Evolutionary conservation across 1,140 invertebrate genomes (phyloP), one percentile per base, ranked within the genome.

Genomic region (Atta cephalotes): DNA sequence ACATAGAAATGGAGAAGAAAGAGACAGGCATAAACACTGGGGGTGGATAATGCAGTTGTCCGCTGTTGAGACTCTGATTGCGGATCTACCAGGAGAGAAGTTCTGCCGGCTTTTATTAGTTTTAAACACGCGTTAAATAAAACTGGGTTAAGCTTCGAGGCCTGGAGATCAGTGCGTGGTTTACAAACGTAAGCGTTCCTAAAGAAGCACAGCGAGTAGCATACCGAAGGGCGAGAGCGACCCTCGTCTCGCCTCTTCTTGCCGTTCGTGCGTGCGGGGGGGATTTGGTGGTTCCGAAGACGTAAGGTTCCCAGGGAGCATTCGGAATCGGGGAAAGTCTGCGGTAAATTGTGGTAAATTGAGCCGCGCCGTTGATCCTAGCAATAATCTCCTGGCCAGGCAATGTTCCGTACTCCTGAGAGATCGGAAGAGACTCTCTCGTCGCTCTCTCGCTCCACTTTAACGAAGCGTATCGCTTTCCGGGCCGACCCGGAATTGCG

Each of bases 51-150:
- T 88, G 85, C 86, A 88, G 63, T 85, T 86, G 87, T 92, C 72
- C 85, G 79, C 80, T 78, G 49, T 70, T 62, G 39, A 9, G 68
- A 91, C 80, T 91, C 65, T 89, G 88, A 92, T 92, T 91, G 88
- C 87, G 74, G 82, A 91, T 90, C 90, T 78, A 31, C 68, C 35
- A 70, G 16, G 28, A 53, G 79, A 51, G 66, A 89, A 87, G 85
- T 80, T 81, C 18, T 60, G 28, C 9, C 79, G 60, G 39, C 31
- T 95, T 95, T 95, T 94, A 95, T 94, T 93, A 94, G 93, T 95
- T 95, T 95, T 95, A 95, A 95, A 95, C 94, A 94, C 93, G 93
- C 94, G 93, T 95, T 95, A 95, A 95, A 95, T 95, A 95, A 95
- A 95, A 93, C 92, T 86, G 81, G 86, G 84, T 90, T 92, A 93